Conservation (phyloP, 2,888 invertebrate genomes). For the Helleia helle region DNA sequence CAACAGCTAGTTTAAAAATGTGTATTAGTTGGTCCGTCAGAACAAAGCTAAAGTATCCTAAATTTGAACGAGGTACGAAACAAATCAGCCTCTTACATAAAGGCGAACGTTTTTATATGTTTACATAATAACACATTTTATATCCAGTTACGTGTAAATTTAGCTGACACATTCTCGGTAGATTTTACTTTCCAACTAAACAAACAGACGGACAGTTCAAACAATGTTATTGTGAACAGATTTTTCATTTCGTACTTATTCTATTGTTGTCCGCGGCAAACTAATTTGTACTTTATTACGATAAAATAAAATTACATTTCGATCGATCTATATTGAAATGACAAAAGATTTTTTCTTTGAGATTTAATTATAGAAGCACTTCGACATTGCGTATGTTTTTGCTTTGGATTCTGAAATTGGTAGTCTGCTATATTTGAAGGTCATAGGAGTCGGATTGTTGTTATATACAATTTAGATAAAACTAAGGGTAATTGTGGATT, state of each 20-base stretch:
- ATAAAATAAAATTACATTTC: background rate
- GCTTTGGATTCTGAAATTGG: background rate
- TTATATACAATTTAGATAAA: background rate
- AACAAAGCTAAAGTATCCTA: no score
- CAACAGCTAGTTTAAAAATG: no score
- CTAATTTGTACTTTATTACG: background rate
- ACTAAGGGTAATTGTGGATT: no score
- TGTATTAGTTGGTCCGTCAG: no score
- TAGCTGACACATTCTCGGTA: conserved; percentile 36
- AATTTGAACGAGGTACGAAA: no score
- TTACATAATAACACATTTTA: conserved; percentile 26
- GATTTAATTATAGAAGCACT: conserved; percentile 6
- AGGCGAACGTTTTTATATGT: conserved; percentile 23
- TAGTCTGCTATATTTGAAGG: background rate
- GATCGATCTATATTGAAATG: background rate
- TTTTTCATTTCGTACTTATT: conserved; percentile 33
- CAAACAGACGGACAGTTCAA: conserved; percentile 43
- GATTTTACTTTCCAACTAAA: conserved; percentile 52
- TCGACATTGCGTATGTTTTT: conserved; percentile 2
- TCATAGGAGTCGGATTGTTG: background rate
- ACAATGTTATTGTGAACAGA: conserved; percentile 37
- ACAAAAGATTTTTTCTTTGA: background rate
- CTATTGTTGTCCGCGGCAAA: conserved; percentile 14
- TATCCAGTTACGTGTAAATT: conserved; percentile 29
- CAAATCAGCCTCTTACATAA: conserved; percentile 15